Percentiles rank a stretch among this genome's conserved stretches.
These are phyloP conservation scores for Papio anubis DNA, from an alignment of 2,113 vertebrate genomes.

Conservation along the genomic window DNA sequence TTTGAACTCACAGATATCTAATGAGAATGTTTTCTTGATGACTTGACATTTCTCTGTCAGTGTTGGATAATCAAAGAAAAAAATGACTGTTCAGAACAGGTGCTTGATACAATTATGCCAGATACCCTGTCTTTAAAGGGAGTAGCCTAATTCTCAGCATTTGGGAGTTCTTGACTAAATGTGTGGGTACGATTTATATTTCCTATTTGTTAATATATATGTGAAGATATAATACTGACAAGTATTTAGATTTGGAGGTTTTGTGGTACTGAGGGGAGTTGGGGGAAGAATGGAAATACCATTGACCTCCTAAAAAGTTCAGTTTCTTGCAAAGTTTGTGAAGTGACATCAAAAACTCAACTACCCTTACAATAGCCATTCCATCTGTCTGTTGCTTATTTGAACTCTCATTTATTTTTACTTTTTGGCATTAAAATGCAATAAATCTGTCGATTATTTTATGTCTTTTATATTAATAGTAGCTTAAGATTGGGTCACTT, in stretches of 20 bases:
- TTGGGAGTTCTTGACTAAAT: not conserved
- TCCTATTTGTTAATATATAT: not conserved
- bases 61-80: not conserved
- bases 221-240: not conserved
- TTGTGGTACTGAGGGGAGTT: not conserved
- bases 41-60: not conserved
- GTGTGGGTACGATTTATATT: conserved; percentile 32
- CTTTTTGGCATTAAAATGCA: conserved; percentile 80
- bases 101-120: not conserved
- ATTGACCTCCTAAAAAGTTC: not conserved
- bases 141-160: not conserved
- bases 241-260: not conserved
- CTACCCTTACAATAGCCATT: conserved; percentile 1
- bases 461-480: conserved; percentile 76
- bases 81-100: not conserved
- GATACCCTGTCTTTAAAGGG: not conserved
- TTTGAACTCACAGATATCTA: not conserved
- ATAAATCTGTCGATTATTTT: conserved; percentile 82
- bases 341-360: not conserved
- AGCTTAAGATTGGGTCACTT: not conserved
- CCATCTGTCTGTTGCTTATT: conserved; percentile 48
- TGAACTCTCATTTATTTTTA: conserved; percentile 55
- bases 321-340: not conserved
- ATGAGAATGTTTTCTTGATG: not conserved
- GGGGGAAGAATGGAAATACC: not conserved